Conservation (phyloP, 2,888 invertebrate species). For the Notodonta ziczac region DNA sequence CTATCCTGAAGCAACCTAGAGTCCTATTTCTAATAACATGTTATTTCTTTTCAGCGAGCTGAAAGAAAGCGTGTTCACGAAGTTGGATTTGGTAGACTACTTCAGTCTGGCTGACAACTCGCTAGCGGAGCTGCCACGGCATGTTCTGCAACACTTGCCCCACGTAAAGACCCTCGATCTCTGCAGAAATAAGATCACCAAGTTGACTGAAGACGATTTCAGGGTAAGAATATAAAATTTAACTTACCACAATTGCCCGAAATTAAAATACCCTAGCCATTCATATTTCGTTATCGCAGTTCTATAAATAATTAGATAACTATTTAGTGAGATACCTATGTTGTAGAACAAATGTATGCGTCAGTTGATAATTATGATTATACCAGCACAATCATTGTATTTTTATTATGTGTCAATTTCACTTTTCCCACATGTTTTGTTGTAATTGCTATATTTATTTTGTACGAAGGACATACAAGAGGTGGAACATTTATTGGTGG, state of each 20-base stretch:
- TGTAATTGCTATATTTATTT: slow-evolving; percentile 8
- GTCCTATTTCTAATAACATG: neutral
- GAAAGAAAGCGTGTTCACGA: slow-evolving; percentile 89
- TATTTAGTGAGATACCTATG: slow-evolving; percentile 15
- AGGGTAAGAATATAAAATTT: slow-evolving; percentile 78
- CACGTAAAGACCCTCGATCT: slow-evolving; percentile 92
- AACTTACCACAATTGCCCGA: neutral
- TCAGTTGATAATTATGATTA: slow-evolving; percentile 26
- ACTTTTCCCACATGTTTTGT: neutral
- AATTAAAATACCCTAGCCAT: slow-evolving; percentile 12
- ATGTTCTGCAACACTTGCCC: slow-evolving; percentile 90
- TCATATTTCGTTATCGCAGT: slow-evolving; percentile 30
- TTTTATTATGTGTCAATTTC: slow-evolving; percentile 6
- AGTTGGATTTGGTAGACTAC: slow-evolving; percentile 89
- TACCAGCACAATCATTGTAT: neutral
- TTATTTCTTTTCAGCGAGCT: slow-evolving; percentile 84
- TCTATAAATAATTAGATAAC: slow-evolving; percentile 30
- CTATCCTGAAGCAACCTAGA: too few relatives aligned
- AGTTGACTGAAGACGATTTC: slow-evolving; percentile 90
- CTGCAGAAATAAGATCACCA: slow-evolving; percentile 90
- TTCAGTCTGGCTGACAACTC: slow-evolving; percentile 93
- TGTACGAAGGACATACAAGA: slow-evolving; percentile 75
- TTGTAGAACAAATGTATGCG: slow-evolving; percentile 28
- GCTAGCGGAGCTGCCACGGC: slow-evolving; percentile 89
- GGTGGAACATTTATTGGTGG: slow-evolving; percentile 88